Base-by-base conservation (phyloP, 2,888 invertebrate species). In the Chelonus formosanus region DNA sequence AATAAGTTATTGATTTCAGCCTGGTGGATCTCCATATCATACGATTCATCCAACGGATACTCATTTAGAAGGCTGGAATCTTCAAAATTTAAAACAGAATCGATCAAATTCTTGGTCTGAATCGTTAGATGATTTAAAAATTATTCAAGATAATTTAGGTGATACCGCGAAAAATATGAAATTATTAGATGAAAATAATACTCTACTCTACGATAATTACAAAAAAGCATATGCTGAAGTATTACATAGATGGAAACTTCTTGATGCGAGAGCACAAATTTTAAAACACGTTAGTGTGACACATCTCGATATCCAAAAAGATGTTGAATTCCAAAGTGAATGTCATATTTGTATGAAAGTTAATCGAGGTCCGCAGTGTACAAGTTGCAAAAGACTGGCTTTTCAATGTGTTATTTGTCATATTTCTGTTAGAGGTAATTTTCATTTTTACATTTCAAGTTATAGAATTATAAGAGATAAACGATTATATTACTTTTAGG, bases 51-150 rank as follows among this genome's bases (percentile, higher is more conserved):
- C 91, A 7, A 88, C 91, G 32, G 94, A 96, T 78, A 90, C 92
- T 32, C 89, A 90, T 70, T 88, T 91, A 0, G 93, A 94, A 76
- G 91, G 92, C 3, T 93, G 92, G 90, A 91, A 90, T 67, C 87
- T 92, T 69, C 90, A 91, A 40, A 88, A 89, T 44, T 82, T 91
- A 3, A 89, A 90, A 76, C 89, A 89, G 70, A 87, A 92, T 58
- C 89, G 95, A 44, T 95, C 95, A 61, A 95, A 93, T 81, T 95
- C 94, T 0, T 94, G 94, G 89, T 94, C 94, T 0, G 94, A 94
- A 76, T 94, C 93, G 0, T 87, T 94, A 70, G 95, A 96, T 80
- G 92, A 90, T 76, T 85, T 89, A 53, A 86, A 87, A 76, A 76
- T 85, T 43, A 84, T 87, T 66, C 84, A 84, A 70, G 80, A 83